phyloP scores from a whole-genome alignment of 2,797 vertebrate genomes.

The Psittacula derbiana region DNA sequence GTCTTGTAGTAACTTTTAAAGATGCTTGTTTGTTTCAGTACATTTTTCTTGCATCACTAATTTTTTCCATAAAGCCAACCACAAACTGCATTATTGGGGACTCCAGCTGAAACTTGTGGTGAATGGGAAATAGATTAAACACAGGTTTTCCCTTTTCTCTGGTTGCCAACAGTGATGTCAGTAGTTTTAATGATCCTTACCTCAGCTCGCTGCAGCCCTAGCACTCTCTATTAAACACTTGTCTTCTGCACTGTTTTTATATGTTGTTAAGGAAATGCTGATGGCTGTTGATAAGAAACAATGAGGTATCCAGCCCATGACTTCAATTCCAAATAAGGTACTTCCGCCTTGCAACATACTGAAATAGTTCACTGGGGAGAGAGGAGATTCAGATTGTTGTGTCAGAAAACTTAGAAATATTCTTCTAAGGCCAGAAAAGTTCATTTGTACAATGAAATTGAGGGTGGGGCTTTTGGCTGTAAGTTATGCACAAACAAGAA shows the following conservation, averaged over 20 bases:
- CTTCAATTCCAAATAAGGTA: constrained; percentile 6
- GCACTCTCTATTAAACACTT: constrained; percentile 13
- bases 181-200: constrained; percentile 72
- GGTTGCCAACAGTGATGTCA: constrained; percentile 81
- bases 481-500: neutral
- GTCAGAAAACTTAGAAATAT: neutral
- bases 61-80: constrained; percentile 77
- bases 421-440: neutral
- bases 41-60: constrained; percentile 68
- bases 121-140: constrained; percentile 81
- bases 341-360: constrained; percentile 14
- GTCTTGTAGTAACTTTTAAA: constrained; percentile 48
- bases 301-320: constrained; percentile 29
- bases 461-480: neutral
- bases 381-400: neutral
- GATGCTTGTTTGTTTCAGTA: constrained; percentile 54
- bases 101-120: constrained; percentile 74
- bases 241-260: constrained; percentile 49
- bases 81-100: constrained; percentile 70
- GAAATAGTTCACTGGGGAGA: neutral
- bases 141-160: constrained; percentile 79
- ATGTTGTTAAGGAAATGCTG: constrained; percentile 74
- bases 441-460: neutral
- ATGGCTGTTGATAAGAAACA: constrained; percentile 70
- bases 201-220: constrained; percentile 60